A percentile compares a stretch with the other conserved stretches of the same genome.
phyloP scores from a whole-genome alignment of 1,140 invertebrate genomes.

The Epicauta chinensis region DNA sequence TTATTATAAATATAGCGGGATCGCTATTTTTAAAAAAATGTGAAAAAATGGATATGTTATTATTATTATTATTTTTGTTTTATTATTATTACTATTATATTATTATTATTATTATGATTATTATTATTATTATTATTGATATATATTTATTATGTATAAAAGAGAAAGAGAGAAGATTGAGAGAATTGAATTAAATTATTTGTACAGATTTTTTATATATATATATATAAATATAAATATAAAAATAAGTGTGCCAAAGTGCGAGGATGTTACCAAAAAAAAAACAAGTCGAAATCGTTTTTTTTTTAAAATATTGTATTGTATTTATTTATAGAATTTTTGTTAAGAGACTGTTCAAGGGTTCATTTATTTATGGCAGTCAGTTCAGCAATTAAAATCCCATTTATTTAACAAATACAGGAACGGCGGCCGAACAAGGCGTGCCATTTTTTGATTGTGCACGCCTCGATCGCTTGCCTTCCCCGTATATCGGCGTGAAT shows the following conservation, averaged over 20 bases:
- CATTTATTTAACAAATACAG: too few species aligned
- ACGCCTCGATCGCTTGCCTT: too few species aligned
- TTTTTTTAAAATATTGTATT: too few species aligned
- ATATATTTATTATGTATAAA: conserved; percentile 44
- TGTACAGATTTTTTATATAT: conserved; percentile 41
- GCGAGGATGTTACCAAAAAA: conserved; percentile 41
- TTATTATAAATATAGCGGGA: conserved; percentile 35
- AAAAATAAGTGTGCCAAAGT: conserved; percentile 43
- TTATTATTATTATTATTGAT: conserved; percentile 21
- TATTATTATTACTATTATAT: conserved; percentile 29
- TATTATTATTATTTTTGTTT: conserved; percentile 13
- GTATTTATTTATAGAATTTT: conserved; percentile 39
- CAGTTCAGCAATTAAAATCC: conserved; percentile 31
- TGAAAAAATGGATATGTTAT: conserved; percentile 45
- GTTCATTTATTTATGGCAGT: conserved; percentile 41
- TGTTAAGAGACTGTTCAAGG: conserved; percentile 31
- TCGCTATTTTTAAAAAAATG: conserved; percentile 41
- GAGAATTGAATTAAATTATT: conserved; percentile 38
- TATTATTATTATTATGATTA: conserved; percentile 31
- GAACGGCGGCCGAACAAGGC: too few species aligned
- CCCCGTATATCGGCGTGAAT: conserved; percentile 18
- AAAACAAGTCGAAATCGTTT: conserved; percentile 6
- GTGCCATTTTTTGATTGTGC: too few species aligned
- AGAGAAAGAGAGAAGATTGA: conserved; percentile 20
- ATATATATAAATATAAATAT: neutral